A percentile compares a stretch with the other conserved stretches of the same genome.
Evolutionary conservation across 2,113 vertebrate species (phyloP).

Genomic region (Melozone crissalis): DNA sequence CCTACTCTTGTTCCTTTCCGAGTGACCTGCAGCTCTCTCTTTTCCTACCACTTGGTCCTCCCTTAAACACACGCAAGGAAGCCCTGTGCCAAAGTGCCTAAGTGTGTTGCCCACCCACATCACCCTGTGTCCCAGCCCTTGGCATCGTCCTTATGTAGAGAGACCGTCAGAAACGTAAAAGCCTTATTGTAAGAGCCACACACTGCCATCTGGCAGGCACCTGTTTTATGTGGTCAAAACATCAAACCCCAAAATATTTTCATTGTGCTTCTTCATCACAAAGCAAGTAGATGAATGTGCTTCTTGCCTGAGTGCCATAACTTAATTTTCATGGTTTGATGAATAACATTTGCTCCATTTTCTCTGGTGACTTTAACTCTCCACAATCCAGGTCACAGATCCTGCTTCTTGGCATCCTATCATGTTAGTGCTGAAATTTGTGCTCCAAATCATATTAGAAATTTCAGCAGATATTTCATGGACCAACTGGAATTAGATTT

Average conservation of each 20-base stretch:
- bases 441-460: not conserved
- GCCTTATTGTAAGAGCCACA: not conserved
- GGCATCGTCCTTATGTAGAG: rapidly evolving
- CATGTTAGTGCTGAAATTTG: not conserved
- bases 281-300: rapidly evolving
- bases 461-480: not conserved
- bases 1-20: rapidly evolving
- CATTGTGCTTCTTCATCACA: not conserved
- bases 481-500: not conserved
- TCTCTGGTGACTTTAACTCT: not conserved
- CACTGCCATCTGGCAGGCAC: not conserved
- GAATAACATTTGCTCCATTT: not conserved
- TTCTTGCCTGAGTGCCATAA: not conserved
- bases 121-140: no score
- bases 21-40: not conserved
- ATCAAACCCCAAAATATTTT: not conserved
- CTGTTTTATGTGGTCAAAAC: not conserved
- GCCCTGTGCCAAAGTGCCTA: not conserved
- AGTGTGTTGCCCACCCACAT: not conserved
- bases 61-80: not conserved
- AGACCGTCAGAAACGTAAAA: not conserved
- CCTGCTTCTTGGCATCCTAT: not conserved
- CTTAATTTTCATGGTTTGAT: not conserved
- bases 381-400: rapidly evolving
- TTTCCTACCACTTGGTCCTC: not conserved